Evolutionary conservation across 2,113 vertebrate genomes (phyloP).

Genomic region (Mesitornis unicolor): DNA sequence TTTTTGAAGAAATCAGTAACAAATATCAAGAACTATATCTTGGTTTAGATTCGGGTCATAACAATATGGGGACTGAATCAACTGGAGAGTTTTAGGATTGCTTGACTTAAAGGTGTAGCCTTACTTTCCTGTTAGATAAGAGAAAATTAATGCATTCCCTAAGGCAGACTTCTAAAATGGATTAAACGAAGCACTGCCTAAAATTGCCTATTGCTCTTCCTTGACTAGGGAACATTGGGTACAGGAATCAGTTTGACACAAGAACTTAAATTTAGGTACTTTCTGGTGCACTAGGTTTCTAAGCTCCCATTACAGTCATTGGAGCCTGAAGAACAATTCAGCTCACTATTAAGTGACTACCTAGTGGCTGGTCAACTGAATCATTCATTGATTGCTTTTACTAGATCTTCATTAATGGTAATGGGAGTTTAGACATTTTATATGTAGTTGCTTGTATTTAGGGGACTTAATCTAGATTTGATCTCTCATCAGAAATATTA

Average conservation of each 20-base stretch:
- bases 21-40: not conserved
- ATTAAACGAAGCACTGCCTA: not conserved
- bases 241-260: not conserved
- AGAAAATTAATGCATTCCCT: not conserved
- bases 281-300: not conserved
- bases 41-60: not conserved
- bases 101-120: not conserved
- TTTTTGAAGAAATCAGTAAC: not conserved
- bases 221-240: not conserved
- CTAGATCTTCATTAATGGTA: conserved; percentile 4
- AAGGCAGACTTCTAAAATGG: not conserved
- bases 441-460: not conserved
- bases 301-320: not conserved
- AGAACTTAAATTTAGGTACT: not conserved
- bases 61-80: not conserved
- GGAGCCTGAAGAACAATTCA: conserved; percentile 45
- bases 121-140: not conserved
- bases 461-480: not conserved
- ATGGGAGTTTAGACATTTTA: not conserved
- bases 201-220: not conserved
- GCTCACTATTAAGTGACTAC: not conserved
- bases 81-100: not conserved
- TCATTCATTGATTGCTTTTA: not conserved
- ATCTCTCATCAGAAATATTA: not conserved
- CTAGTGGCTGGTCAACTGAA: not conserved